Conservation (phyloP, 2,113 vertebrate genomes). For the Cyanoramphus novaezelandiae region DNA sequence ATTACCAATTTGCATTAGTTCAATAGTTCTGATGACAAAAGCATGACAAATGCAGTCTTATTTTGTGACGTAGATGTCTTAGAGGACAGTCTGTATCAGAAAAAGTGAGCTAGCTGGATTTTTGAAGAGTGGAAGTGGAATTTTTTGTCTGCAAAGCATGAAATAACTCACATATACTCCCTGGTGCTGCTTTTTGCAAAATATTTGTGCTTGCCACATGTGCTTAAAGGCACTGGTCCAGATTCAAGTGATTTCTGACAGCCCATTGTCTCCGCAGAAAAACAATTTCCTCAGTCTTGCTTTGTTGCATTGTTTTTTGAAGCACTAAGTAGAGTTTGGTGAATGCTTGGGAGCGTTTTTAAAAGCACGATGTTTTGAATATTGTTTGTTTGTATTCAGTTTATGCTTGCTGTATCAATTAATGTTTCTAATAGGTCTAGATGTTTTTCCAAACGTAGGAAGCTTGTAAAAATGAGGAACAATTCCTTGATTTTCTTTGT, state of each 20-base stretch:
- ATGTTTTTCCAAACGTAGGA: not conserved
- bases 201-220: not conserved
- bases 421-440: not conserved
- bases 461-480: not conserved
- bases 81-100: not conserved
- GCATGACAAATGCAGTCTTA: not conserved
- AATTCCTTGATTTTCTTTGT: not conserved
- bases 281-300: constrained; percentile 21
- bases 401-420: not conserved
- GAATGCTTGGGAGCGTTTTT: not conserved
- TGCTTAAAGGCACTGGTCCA: not conserved
- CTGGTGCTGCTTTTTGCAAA: not conserved
- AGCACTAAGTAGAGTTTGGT: not conserved
- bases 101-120: not conserved
- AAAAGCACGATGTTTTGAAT: not conserved
- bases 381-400: not conserved
- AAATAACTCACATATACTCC: not conserved
- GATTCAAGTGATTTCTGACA: not conserved
- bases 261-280: not conserved
- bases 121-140: not conserved
- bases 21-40: not conserved
- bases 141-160: not conserved
- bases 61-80: not conserved
- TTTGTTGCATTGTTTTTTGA: constrained; percentile 8
- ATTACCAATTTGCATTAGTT: not conserved